Conservation (phyloP, 1,140 invertebrate species). For the Hycleus cichorii region DNA sequence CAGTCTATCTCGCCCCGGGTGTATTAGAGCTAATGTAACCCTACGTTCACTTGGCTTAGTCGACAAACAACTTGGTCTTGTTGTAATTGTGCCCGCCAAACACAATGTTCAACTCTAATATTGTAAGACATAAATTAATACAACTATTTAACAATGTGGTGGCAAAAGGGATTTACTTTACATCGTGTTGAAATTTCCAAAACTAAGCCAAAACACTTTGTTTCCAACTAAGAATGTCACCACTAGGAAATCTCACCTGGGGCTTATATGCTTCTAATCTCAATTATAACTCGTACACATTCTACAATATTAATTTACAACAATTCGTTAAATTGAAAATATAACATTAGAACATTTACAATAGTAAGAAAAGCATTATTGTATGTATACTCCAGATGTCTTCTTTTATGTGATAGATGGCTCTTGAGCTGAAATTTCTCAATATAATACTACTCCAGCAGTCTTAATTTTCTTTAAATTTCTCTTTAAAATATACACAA, state of each 20-base stretch:
- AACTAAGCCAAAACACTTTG: constrained; percentile 16
- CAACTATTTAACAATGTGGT: constrained; percentile 32
- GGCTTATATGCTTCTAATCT: no score
- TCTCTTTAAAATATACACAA: not conserved
- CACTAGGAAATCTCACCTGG: no score
- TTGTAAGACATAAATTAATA: constrained; percentile 39
- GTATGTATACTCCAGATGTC: no score
- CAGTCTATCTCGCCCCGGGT: constrained; percentile 25
- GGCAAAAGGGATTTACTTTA: constrained; percentile 30
- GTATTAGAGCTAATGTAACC: constrained; percentile 38
- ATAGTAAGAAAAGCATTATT: no score
- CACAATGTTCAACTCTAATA: constrained; percentile 35
- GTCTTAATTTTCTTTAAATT: no score
- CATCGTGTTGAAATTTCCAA: constrained; percentile 29
- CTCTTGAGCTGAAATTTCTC: no score
- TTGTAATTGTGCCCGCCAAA: constrained; percentile 37
- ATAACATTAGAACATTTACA: no score
- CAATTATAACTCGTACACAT: no score
- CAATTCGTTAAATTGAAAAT: no score
- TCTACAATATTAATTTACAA: no score
- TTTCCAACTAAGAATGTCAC: not conserved
- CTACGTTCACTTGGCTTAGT: constrained; percentile 27
- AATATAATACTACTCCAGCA: no score
- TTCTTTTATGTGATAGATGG: no score
- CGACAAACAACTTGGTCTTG: constrained; percentile 36